Conservation (phyloP, 2,797 vertebrate genomes). For the Ispidina picta region DNA sequence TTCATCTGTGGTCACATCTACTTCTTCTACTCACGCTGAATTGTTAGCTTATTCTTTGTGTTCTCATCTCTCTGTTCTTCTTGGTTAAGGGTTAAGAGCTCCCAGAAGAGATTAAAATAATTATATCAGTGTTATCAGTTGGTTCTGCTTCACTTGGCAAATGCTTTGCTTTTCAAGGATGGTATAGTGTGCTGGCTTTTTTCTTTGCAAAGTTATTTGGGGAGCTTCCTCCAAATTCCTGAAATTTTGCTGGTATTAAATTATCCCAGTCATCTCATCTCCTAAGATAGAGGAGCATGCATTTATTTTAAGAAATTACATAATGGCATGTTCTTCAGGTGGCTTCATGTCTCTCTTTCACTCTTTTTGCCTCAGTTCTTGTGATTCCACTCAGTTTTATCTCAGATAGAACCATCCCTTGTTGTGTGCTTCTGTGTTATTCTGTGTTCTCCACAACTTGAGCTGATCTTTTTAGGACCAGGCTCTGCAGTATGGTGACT, state of each 20-base stretch:
- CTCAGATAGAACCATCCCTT: not conserved
- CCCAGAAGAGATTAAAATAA: not conserved
- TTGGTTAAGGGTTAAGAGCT: conserved; percentile 17
- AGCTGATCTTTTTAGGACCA: not conserved
- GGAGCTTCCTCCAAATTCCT: conserved; percentile 17
- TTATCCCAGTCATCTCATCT: conserved; percentile 24
- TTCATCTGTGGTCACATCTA: not conserved
- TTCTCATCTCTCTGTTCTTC: conserved; percentile 5
- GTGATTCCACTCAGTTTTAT: not conserved
- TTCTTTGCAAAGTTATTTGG: conserved; percentile 30
- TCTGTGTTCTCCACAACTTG: not conserved
- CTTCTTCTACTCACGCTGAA: not conserved
- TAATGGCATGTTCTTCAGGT: not conserved
- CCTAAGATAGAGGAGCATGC: not conserved
- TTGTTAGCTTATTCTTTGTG: not conserved
- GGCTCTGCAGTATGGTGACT: not conserved
- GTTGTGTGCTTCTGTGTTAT: not conserved
- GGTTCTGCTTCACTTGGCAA: conserved; percentile 24
- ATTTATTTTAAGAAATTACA: conserved; percentile 44
- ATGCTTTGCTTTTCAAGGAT: not conserved
- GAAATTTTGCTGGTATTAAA: conserved; percentile 26
- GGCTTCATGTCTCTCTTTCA: not conserved
- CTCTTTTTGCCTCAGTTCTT: not conserved
- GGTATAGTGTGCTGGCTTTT: not conserved
- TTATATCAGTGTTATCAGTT: not conserved